These are phyloP conservation scores for Regulus satrapa DNA, from an alignment of 2,113 vertebrate genomes.

Conservation along the genomic window DNA sequence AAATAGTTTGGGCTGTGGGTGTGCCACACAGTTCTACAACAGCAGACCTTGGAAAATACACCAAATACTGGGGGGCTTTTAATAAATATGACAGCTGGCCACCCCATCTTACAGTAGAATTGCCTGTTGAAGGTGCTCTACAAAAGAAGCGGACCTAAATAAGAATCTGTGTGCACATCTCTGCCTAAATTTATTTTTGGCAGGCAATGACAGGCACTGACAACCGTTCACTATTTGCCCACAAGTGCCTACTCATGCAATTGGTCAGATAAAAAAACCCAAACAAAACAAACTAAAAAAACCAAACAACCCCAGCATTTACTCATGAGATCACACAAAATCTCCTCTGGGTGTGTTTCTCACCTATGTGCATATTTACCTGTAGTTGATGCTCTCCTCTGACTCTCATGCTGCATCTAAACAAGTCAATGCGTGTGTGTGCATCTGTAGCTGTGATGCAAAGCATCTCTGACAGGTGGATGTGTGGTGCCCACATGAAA, in stretches of 20 bases:
- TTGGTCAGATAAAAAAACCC: not conserved
- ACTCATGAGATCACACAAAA: not conserved
- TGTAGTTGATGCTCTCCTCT: not conserved
- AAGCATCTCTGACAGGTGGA: slow-evolving; percentile 15
- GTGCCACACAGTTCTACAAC: not conserved
- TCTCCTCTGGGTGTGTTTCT: not conserved
- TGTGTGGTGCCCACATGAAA: not conserved
- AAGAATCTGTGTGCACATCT: not conserved
- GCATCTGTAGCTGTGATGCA: not conserved
- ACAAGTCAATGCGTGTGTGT: not conserved
- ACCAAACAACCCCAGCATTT: not conserved
- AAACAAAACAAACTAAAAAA: not conserved
- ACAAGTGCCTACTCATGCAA: not conserved
- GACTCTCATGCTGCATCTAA: not conserved
- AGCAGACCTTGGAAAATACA: not conserved
- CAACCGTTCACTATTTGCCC: not conserved
- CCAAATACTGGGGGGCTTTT: not conserved
- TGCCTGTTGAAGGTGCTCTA: not conserved
- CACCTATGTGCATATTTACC: not conserved
- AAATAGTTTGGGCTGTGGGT: not conserved
- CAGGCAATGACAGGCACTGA: not conserved
- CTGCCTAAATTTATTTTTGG: not conserved
- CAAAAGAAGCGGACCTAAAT: not conserved
- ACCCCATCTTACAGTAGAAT: not conserved
- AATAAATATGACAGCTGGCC: not conserved